Evolutionary conservation across 2,797 vertebrate genomes (phyloP), one percentile per base, ranked within the genome.

Genomic region (Sebastes kiyomatsui): DNA sequence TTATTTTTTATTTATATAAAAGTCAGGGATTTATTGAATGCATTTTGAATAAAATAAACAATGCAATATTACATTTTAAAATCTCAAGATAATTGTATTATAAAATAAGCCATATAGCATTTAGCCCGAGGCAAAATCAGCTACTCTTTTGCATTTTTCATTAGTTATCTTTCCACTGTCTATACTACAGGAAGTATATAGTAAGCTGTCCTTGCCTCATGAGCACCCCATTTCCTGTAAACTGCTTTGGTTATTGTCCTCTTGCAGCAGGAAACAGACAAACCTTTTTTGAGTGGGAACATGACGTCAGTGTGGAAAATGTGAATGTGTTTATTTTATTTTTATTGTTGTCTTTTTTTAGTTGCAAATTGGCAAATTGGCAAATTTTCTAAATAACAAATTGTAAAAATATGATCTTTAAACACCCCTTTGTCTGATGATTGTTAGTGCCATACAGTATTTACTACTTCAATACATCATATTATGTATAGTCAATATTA

Each of bases 181-280:
- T 20, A 20, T 33, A 4, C 32, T 55, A 70, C 46, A 73, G 58
- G 10, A 74, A 72, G 54, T 28, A 18, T 30, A 18, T 5, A 25
- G n/a, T 56, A 49, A 66, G 3, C 18, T 55, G 64, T 32, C 20
- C 18, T 72, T 68, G n/a, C n/a, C 61, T 27, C 2, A 1, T 6
- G 8, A 58, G 2, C 38, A 64, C 12, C 20, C 28, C 9, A 22
- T 65, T 68, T 75, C 32, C 67, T 80, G n/a, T n/a, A n/a, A n/a
- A n/a, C n/a, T n/a, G 38, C 16, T 77, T 13, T 38, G 32, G 46
- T 30, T 59, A 52, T 49, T 67, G 25, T 79, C 0, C 22, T 61
- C 18, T 49, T 64, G 38, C 11, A 68, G 20, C 30, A 73, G 54
- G 70, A 81, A 80, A 78, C 28, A 28, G 30, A 75, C 33, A 2